phyloP scores from a whole-genome alignment of 2,113 vertebrate genomes.

The Lichenostomus cassidix region DNA sequence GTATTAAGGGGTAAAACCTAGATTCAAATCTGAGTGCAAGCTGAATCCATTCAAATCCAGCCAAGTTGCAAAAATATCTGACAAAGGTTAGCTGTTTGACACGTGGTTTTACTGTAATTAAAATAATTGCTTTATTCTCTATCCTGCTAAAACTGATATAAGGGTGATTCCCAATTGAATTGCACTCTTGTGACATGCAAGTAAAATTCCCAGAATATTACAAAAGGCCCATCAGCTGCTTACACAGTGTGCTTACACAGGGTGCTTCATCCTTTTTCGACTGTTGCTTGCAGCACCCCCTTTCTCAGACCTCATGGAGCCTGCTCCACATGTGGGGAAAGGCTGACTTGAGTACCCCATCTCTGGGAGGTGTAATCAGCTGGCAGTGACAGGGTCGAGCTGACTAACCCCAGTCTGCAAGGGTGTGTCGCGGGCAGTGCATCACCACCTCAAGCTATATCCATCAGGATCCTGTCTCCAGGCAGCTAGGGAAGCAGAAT shows the following conservation, averaged over 20 bases:
- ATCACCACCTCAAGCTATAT: neutral
- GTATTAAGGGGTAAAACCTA: neutral
- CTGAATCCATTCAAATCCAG: neutral
- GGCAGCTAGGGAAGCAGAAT: neutral
- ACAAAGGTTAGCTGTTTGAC: neutral
- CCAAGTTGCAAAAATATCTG: neutral
- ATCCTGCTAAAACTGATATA: neutral
- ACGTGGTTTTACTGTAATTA: neutral
- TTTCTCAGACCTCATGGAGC: neutral
- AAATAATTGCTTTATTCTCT: neutral
- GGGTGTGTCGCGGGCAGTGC: accelerated
- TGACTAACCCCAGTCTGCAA: neutral
- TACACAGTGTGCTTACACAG: accelerated
- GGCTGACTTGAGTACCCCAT: neutral
- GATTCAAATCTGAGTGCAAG: neutral
- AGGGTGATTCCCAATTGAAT: neutral
- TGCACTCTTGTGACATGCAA: neutral
- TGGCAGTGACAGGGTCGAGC: neutral
- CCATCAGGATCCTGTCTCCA: neutral
- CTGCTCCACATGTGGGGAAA: neutral
- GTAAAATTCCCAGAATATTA: neutral
- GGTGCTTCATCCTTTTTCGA: neutral
- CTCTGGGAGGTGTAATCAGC: neutral
- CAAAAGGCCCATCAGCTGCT: neutral
- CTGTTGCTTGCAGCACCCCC: neutral